A percentile compares a stretch with the other conserved stretches of the same genome.
Conservation (phyloP, 2,797 vertebrate genomes). For the Hephaestus fuliginosus region DNA sequence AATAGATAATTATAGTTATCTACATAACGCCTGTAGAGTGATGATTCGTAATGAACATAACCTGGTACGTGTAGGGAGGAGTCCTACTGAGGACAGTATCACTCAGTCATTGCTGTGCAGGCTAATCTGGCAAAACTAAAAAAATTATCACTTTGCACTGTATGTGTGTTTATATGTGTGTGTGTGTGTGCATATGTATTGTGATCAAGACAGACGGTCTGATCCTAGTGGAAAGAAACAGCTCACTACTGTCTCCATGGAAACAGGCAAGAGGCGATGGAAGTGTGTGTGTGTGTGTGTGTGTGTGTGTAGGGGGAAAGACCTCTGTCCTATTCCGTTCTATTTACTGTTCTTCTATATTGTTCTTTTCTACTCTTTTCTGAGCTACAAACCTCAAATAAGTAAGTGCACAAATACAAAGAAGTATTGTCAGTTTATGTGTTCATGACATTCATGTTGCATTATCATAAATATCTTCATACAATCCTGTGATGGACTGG, state of each 20-base stretch:
- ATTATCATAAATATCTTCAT: constrained; percentile 6
- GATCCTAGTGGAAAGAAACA: constrained; percentile 64
- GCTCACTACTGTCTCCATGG: constrained; percentile 76
- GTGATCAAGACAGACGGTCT: constrained; percentile 63
- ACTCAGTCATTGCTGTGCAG: background rate
- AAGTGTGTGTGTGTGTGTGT: constrained; percentile 32
- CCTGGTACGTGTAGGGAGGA: background rate
- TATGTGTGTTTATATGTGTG: background rate
- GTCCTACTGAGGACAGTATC: background rate
- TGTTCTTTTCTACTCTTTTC: background rate
- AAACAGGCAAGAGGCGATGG: constrained; percentile 70
- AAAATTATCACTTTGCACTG: constrained; percentile 24
- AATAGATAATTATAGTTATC: background rate
- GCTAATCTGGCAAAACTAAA: constrained; percentile 25
- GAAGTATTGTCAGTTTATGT: background rate
- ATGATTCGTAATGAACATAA: background rate
- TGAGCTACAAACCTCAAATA: background rate
- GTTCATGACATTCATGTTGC: background rate
- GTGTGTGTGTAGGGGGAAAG: constrained; percentile 9
- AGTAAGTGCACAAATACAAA: background rate
- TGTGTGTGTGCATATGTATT: constrained; percentile 39
- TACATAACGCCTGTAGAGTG: background rate
- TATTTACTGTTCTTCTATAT: constrained; percentile 2
- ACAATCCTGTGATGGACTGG: background rate
- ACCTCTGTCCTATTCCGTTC: constrained; percentile 5